These are phyloP conservation scores for Atherinomorus stipes DNA, from an alignment of 2,113 vertebrate species.

Conservation along the genomic window DNA sequence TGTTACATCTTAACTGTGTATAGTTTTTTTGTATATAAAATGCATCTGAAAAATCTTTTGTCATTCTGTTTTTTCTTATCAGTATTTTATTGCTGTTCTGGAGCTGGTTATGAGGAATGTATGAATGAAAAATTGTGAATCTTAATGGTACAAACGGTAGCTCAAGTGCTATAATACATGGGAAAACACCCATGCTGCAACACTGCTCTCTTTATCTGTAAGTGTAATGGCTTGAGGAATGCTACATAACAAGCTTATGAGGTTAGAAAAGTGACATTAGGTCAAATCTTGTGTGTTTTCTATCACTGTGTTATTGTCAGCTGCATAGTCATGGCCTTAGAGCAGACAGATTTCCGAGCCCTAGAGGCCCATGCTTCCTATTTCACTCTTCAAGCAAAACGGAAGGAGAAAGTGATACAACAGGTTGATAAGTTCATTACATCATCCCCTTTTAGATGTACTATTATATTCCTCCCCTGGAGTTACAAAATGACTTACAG, in stretches of 20 bases:
- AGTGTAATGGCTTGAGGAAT: too few relatives aligned
- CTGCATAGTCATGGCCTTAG: not conserved
- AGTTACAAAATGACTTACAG: too few relatives aligned
- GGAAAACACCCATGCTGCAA: too few relatives aligned
- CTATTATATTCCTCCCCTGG: not conserved
- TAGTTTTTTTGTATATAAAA: conserved; percentile 74
- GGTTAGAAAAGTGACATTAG: too few relatives aligned
- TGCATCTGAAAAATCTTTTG: conserved; percentile 19
- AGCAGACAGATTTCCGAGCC: conserved; percentile 1
- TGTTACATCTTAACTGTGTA: conserved; percentile 54
- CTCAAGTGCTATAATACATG: too few relatives aligned
- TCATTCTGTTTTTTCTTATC: not conserved
- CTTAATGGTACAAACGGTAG: too few relatives aligned
- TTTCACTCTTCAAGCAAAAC: conserved; percentile 7
- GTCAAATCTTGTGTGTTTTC: too few relatives aligned
- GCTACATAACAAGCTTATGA: too few relatives aligned
- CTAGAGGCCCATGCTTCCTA: not conserved
- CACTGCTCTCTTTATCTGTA: too few relatives aligned
- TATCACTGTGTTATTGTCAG: not conserved
- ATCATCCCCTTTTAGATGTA: conserved; percentile 9
- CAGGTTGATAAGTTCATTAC: conserved; percentile 15
- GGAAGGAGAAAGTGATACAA: not conserved
- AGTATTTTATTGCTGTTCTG: too few relatives aligned
- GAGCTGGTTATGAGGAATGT: too few relatives aligned
- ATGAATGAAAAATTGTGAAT: too few relatives aligned